Evolutionary conservation across 2,113 vertebrate species (phyloP), one percentile per base, ranked within the genome.

Genomic region (Xenopus borealis): DNA sequence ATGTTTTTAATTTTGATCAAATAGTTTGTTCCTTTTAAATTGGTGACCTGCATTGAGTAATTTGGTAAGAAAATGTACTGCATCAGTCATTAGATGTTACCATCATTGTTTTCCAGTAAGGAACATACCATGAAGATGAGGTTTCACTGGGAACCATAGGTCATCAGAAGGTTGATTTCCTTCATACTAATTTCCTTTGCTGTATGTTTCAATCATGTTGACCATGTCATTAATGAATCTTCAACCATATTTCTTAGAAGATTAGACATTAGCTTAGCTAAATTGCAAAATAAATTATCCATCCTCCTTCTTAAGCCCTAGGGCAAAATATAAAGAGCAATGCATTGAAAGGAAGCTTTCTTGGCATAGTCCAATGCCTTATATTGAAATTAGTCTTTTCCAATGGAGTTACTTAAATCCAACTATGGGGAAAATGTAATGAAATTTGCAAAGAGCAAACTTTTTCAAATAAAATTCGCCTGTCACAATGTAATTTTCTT

Each of bases 111-210:
- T 33, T 80, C 80, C 33, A 71, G 78, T 27, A 10, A 27, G 64
- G 77, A 85, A 78, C 18, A 16, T 65, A 81, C 45, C 44, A 71
- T 27, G 47, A 68, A 78, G 46, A 81, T 55, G 18, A 69, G 27
- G 14, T 79, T 81, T 80, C 71, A 80, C 18, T 68, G 62, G 70
- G 73, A 62, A 79, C 14, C 45, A 61, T 69, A 85, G 3, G 45
- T 71, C 78, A 81, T 74, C 53, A 72, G 23, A 30, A 69, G 6
- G 63, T 70, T 81, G 78, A 82, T 82, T 62, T 66, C 78, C 75
- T 16, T 76, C 65, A 13, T 81, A 78, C 7, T 74, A 61, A 63
- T 72, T 85, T 78, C 78, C 72, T 79, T 76, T 69, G 17, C n/a
- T 12, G 47, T 20, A 75, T 61, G 23, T 67, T 80, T 76, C 71